Percentiles rank a stretch among this genome's conserved stretches.
These are phyloP conservation scores for Drosophila repletoides DNA, from an alignment of 1,140 invertebrate genomes.

Conservation along the genomic window DNA sequence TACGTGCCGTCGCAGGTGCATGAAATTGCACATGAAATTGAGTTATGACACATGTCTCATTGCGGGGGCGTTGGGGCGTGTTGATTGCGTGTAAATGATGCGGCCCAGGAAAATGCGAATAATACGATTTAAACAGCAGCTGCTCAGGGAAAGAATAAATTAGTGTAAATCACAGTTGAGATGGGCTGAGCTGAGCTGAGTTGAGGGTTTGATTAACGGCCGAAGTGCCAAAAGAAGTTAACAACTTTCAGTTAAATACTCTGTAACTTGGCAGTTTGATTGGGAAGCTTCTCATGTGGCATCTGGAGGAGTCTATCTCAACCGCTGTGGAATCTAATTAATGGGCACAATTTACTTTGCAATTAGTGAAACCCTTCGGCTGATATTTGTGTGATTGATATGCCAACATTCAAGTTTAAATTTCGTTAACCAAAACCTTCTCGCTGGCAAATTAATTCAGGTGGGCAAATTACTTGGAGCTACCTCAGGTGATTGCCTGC, in stretches of 20 bases:
- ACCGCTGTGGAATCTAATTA: slow-evolving; percentile 57
- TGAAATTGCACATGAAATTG: slow-evolving; percentile 77
- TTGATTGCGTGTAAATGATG: slow-evolving; percentile 62
- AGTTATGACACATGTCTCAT: slow-evolving; percentile 63
- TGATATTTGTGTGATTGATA: slow-evolving; percentile 76
- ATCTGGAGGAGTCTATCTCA: not conserved
- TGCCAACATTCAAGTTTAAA: slow-evolving; percentile 42
- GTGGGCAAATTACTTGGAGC: slow-evolving; percentile 68
- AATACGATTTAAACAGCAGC: slow-evolving; percentile 17
- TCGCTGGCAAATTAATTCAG: slow-evolving; percentile 67
- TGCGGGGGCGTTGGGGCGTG: slow-evolving; percentile 31
- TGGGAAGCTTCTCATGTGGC: slow-evolving; percentile 10
- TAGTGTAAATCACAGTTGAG: slow-evolving; percentile 31
- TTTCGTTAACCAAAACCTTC: slow-evolving; percentile 44
- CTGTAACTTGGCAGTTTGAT: slow-evolving; percentile 40
- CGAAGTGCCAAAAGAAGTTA: slow-evolving; percentile 31
- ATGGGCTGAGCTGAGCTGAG: too few species aligned
- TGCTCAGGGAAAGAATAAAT: slow-evolving; percentile 20
- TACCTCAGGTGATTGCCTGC: slow-evolving; percentile 65
- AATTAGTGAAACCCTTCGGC: slow-evolving; percentile 54
- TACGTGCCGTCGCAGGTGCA: slow-evolving; percentile 71
- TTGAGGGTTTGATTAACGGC: slow-evolving; percentile 42
- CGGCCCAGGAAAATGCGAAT: not conserved
- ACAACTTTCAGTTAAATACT: slow-evolving; percentile 17
- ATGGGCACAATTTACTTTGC: slow-evolving; percentile 70